These are phyloP conservation scores for Acrocyrtus sp. DNA, from an alignment of 2,888 invertebrate genomes.

Conservation along the genomic window DNA sequence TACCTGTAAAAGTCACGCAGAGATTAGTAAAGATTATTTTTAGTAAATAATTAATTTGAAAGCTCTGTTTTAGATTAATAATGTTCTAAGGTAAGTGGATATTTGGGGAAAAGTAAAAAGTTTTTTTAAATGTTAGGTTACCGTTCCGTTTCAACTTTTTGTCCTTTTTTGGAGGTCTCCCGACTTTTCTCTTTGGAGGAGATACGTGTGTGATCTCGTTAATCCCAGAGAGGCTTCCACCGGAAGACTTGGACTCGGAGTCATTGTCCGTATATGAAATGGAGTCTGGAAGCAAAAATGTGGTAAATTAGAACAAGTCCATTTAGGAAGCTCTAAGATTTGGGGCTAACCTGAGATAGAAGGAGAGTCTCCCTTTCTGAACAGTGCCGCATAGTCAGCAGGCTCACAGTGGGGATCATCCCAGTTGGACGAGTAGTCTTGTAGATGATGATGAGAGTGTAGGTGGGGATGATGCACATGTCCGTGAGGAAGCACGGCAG, in stretches of 20 bases:
- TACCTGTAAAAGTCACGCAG: constrained; percentile 70
- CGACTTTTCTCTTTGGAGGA: constrained; percentile 63
- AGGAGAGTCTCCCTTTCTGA: constrained; percentile 59
- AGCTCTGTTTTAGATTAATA: too few species aligned
- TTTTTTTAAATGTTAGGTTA: constrained; percentile 28
- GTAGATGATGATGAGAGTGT: constrained; percentile 23
- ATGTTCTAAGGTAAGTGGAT: constrained; percentile 4
- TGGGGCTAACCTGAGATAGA: constrained; percentile 61
- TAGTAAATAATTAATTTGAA: neutral
- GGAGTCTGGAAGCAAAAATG: constrained; percentile 42
- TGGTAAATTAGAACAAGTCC: neutral
- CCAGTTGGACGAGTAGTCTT: constrained; percentile 50
- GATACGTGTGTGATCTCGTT: constrained; percentile 49
- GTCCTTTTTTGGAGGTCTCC: constrained; percentile 63
- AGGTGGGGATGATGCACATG: constrained; percentile 1
- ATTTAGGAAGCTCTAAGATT: too few species aligned
- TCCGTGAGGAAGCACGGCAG: neutral
- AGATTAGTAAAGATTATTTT: neutral
- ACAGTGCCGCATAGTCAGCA: constrained; percentile 46
- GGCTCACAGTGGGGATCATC: constrained; percentile 59
- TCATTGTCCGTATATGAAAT: constrained; percentile 58
- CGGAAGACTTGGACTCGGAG: constrained; percentile 59
- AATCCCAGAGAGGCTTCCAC: constrained; percentile 55
- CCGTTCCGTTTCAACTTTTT: constrained; percentile 62
- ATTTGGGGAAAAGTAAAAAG: too few species aligned